These are phyloP conservation scores for Eilema caniola DNA, from an alignment of 2,888 invertebrate genomes.

Conservation along the genomic window DNA sequence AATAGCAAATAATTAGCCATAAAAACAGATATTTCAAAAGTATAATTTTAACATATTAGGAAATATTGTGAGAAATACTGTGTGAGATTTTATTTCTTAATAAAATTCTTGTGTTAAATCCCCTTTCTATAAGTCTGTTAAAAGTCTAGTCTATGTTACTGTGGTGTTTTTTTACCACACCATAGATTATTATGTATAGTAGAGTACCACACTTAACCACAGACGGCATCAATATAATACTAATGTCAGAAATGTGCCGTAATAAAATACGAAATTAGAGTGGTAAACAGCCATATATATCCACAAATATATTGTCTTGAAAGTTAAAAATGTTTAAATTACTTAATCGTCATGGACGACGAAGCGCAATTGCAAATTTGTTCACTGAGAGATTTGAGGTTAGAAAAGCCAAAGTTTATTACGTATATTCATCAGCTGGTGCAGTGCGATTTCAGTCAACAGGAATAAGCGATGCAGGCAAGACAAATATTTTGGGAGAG, in stretches of 20 bases:
- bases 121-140: too few species aligned
- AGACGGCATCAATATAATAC: too few species aligned
- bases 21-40: too few species aligned
- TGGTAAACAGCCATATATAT: constrained; percentile 19
- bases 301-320: constrained; percentile 10
- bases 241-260: constrained; percentile 62
- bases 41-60: too few species aligned
- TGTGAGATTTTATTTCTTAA: too few species aligned
- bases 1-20: too few species aligned
- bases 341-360: constrained; percentile 74
- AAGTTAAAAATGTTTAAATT: constrained; percentile 76
- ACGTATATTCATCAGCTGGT: constrained; percentile 75
- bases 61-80: too few species aligned
- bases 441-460: constrained; percentile 76
- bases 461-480: constrained; percentile 62
- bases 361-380: constrained; percentile 73
- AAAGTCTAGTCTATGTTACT: too few species aligned
- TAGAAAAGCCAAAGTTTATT: constrained; percentile 79
- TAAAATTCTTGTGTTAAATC: too few species aligned
- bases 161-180: too few species aligned
- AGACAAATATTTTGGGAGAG: constrained; percentile 65
- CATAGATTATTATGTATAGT: too few species aligned
- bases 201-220: too few species aligned
- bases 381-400: constrained; percentile 81
- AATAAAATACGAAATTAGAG: constrained; percentile 43